A percentile compares a stretch with the other conserved stretches of the same genome.
Evolutionary conservation across 2,113 vertebrate species (phyloP).

Genomic region (Cervus canadensis): DNA sequence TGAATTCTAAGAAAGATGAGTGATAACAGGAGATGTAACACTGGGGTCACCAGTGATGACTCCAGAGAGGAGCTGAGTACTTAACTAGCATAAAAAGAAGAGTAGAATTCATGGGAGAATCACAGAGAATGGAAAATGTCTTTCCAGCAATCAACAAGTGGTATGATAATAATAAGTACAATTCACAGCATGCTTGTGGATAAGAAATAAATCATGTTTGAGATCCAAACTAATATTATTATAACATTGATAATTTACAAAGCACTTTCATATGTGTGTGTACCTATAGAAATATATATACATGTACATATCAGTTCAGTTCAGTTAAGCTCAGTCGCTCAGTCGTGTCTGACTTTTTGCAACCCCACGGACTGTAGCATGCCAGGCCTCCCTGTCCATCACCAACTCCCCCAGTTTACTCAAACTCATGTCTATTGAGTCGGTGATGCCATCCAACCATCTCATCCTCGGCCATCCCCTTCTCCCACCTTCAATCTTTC

Average conservation of each 20-base stretch:
- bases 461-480: neutral
- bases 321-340: neutral
- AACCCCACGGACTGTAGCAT: fast-evolving
- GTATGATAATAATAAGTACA: neutral
- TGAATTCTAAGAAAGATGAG: neutral
- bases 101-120: neutral
- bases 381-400: neutral
- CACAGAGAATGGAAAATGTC: neutral
- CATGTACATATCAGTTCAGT: neutral
- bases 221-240: neutral
- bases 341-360: fast-evolving
- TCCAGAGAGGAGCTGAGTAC: fast-evolving
- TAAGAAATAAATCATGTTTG: neutral
- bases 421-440: neutral
- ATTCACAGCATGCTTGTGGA: neutral
- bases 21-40: neutral
- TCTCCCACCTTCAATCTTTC: neutral
- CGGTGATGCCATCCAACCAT: neutral
- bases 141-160: neutral
- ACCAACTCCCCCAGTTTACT: neutral
- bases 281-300: neutral
- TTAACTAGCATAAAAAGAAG: neutral
- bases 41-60: neutral
- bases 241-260: neutral
- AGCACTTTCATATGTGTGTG: neutral